Percentiles rank a stretch among this genome's conserved stretches.
phyloP scores from a whole-genome alignment of 2,113 vertebrate species.

The Xenotilapia flavipinnis region DNA sequence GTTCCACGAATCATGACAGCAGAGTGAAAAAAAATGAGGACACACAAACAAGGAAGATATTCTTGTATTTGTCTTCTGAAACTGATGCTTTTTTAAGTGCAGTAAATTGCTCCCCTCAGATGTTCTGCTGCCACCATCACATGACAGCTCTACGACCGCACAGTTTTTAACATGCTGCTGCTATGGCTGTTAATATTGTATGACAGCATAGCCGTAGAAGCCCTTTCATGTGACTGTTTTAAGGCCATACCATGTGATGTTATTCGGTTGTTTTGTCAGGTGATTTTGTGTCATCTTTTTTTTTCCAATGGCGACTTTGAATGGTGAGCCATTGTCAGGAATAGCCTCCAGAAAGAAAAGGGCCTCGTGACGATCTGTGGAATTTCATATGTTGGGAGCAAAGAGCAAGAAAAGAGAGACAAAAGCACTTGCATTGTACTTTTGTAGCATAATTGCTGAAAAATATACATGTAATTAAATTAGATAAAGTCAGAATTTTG shows the following conservation, averaged over 20 bases:
- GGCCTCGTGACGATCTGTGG: slow-evolving; percentile 29
- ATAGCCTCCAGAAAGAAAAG: slow-evolving; percentile 1
- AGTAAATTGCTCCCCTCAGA: neutral
- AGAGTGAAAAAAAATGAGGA: neutral
- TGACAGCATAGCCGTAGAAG: neutral
- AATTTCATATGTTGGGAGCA: slow-evolving; percentile 31
- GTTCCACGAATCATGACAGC: neutral
- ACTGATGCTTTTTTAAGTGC: neutral
- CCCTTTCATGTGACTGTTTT: slow-evolving; percentile 20
- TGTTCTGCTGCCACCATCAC: neutral
- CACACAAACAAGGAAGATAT: neutral
- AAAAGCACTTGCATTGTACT: neutral
- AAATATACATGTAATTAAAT: neutral
- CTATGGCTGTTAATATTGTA: neutral
- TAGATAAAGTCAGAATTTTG: neutral
- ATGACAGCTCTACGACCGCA: neutral
- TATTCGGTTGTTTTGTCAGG: slow-evolving; percentile 42
- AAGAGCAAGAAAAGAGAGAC: neutral
- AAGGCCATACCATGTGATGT: slow-evolving; percentile 39
- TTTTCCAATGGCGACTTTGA: neutral
- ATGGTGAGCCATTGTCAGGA: slow-evolving; percentile 39
- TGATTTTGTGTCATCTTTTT: slow-evolving; percentile 22
- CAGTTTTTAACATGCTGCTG: neutral
- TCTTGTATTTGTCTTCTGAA: neutral
- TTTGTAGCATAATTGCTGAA: neutral